Evolutionary conservation across 1,140 invertebrate genomes (phyloP), one percentile per base, ranked within the genome.

Genomic region (Drosophila tsacasi): DNA sequence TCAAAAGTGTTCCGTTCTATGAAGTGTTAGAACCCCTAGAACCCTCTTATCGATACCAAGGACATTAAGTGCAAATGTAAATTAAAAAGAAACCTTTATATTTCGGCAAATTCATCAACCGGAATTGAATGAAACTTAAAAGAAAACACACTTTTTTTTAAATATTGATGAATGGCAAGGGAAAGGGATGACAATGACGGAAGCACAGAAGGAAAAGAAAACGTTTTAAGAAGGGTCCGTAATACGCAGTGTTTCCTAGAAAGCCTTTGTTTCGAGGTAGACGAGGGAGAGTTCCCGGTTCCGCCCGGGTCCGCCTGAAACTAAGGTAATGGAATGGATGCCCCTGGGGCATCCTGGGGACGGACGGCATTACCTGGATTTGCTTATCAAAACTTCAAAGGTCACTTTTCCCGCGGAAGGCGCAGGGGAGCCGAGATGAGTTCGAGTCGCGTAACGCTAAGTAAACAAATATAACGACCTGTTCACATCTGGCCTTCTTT

Each of bases 321-420:
- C 52, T 8, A 9, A 25, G 32, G 21, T 25, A 68, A 46, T 30
- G 50, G 40, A 68, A 46, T 30, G 50, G 40, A 40, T 39, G 49
- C 15, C 40, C 21, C 32, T 13, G 40, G 59, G 59, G 35, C 32
- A 25, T 32, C 47, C 47, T 30, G 27, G 58, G 54, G 35, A 55
- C 15, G 37, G 27, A 30, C 25, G 8, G 35, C 47, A 76, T 77
- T 77, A 76, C 74, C 62, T 76, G 73, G 47, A 67, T 73, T 79
- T 79, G 49, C 67, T 79, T 73, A 72, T 54, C 76, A 30, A 44
- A 65, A 79, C 76, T 73, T 79, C 76, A 79, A 79, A 79, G 76
- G 40, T n/a, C 60, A 55, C 58, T 65, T 40, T 21, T 30, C 30
- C 55, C 30, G 12, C 54, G 37, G 59, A 19, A 46, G 64, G 13